Percentiles rank a stretch among this genome's conserved stretches.
Evolutionary conservation across 2,113 vertebrate species (phyloP).

Genomic region (Smithornis capensis): DNA sequence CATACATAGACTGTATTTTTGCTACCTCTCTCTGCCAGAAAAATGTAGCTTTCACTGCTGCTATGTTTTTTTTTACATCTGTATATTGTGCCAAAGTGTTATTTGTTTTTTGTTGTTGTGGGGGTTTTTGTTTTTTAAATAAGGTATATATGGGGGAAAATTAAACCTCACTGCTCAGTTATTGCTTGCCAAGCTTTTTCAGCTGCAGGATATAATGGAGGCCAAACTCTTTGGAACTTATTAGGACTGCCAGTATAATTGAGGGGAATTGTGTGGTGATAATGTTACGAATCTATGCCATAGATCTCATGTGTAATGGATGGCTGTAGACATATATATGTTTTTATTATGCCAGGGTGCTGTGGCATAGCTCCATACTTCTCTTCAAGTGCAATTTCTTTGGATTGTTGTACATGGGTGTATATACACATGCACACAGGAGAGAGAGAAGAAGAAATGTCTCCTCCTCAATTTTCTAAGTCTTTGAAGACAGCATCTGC

Average conservation of each 20-base stretch:
- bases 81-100: neutral
- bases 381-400: neutral
- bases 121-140: no score
- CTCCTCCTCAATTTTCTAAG: neutral
- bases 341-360: neutral
- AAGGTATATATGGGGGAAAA: constrained; percentile 34
- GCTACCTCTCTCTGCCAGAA: neutral
- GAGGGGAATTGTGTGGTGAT: constrained; percentile 30
- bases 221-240: constrained; percentile 61
- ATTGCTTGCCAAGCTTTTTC: constrained; percentile 68
- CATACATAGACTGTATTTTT: neutral
- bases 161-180: constrained; percentile 31
- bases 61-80: neutral
- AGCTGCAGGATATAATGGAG: constrained; percentile 46
- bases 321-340: neutral
- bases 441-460: neutral
- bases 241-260: constrained; percentile 58
- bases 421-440: neutral
- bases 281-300: constrained; percentile 23
- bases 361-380: neutral
- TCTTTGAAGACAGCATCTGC: constrained; percentile 63
- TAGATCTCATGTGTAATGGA: neutral
- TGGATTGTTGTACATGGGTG: neutral
- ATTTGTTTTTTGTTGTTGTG: neutral
- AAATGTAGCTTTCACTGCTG: neutral